These are phyloP conservation scores for Monomorium pharaonis DNA, from an alignment of 1,140 invertebrate genomes.

Conservation along the genomic window DNA sequence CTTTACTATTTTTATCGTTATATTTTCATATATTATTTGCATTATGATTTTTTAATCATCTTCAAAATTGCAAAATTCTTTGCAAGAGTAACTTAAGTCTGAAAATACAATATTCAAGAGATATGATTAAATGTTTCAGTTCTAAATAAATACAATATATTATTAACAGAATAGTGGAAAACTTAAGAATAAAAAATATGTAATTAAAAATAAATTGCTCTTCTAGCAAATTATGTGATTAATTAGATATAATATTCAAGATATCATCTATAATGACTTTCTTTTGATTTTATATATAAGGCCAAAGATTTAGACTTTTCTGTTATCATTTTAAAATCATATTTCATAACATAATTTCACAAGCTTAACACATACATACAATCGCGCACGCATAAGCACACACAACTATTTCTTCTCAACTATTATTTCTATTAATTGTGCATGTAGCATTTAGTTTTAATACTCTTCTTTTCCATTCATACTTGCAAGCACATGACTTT, in stretches of 20 bases:
- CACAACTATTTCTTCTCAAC: neutral
- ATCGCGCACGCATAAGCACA: too few relatives aligned
- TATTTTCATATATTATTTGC: neutral
- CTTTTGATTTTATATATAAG: slow-evolving; percentile 58
- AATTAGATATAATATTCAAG: neutral
- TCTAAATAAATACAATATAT: slow-evolving; percentile 14
- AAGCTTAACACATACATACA: neutral
- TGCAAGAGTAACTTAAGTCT: neutral
- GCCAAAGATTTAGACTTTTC: slow-evolving; percentile 60
- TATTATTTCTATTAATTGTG: slow-evolving; percentile 5
- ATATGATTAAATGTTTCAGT: neutral
- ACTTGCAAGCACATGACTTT: slow-evolving; percentile 70
- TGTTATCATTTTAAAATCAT: slow-evolving; percentile 25
- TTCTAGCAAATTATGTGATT: neutral
- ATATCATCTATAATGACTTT: neutral
- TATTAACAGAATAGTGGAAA: neutral
- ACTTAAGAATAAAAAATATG: slow-evolving; percentile 1
- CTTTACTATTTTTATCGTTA: neutral
- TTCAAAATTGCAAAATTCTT: slow-evolving; percentile 2
- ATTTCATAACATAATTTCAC: neutral
- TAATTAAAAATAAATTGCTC: slow-evolving; percentile 7
- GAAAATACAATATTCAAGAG: neutral
- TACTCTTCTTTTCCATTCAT: slow-evolving; percentile 76
- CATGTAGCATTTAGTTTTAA: slow-evolving; percentile 49
- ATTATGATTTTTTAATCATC: slow-evolving; percentile 11